Conservation (phyloP, 2,797 vertebrate genomes). For the Linurgus olivaceus region DNA sequence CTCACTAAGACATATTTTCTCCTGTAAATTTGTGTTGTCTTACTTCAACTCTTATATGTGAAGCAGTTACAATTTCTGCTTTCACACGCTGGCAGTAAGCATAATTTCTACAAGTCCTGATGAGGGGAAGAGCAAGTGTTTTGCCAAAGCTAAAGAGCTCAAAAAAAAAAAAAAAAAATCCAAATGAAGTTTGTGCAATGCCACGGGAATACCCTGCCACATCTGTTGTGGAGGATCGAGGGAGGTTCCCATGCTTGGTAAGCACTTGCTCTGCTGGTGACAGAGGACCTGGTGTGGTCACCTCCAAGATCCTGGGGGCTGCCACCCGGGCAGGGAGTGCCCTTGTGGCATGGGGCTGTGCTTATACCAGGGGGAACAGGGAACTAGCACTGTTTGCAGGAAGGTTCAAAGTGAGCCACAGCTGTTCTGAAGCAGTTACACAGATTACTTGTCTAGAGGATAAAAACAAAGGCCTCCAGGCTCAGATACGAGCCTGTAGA, state of each 20-base stretch:
- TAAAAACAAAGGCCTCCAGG: not conserved
- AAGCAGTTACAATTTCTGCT: slow-evolving; percentile 24
- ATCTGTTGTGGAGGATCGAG: accelerated
- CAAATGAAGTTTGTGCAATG: accelerated
- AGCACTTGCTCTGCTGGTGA: not conserved
- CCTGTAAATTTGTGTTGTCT: not conserved
- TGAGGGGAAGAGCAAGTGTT: not conserved
- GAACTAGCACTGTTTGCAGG: not conserved
- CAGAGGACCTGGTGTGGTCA: not conserved
- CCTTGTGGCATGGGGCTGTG: not conserved
- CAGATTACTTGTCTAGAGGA: not conserved
- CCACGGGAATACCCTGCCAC: not conserved
- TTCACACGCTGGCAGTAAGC: not conserved
- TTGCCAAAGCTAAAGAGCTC: not conserved
- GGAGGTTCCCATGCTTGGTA: not conserved
- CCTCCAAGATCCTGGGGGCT: accelerated
- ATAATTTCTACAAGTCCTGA: not conserved
- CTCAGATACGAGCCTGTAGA: accelerated
- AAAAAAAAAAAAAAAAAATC: not conserved
- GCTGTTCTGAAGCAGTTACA: not conserved
- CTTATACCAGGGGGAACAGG: not conserved
- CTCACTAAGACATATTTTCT: not conserved
- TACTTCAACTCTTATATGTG: not conserved
- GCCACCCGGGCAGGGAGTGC: accelerated
- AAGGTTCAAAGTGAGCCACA: not conserved